Evolutionary conservation across 1,140 invertebrate species (phyloP).

Genomic region (Musca vetustissima): DNA sequence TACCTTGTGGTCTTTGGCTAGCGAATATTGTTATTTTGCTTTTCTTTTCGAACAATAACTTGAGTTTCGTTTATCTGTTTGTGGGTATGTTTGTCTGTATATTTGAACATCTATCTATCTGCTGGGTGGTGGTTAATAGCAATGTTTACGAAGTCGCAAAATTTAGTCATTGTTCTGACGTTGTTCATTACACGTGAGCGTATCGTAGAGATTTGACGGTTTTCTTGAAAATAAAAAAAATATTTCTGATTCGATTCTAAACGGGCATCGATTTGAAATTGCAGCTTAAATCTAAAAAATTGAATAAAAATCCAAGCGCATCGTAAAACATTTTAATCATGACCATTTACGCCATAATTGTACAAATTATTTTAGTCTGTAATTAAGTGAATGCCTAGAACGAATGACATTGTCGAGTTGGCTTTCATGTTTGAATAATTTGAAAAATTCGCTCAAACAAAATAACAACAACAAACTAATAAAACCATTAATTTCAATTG

Average conservation of each 20-base stretch:
- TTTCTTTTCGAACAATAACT: too few species aligned
- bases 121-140: too few species aligned
- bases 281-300: not conserved
- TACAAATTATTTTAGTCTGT: constrained; percentile 28
- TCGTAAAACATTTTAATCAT: constrained; percentile 5
- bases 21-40: too few species aligned
- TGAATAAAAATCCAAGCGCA: not conserved
- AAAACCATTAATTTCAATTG: not conserved
- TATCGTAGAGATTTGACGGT: constrained; percentile 12
- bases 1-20: not conserved
- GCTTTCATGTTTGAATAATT: not conserved
- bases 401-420: not conserved
- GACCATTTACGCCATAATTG: constrained; percentile 29
- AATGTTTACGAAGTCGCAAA: not conserved
- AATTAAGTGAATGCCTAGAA: constrained; percentile 13
- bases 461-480: not conserved
- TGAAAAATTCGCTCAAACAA: not conserved
- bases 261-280: not conserved
- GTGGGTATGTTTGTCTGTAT: too few species aligned
- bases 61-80: too few species aligned
- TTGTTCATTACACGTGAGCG: constrained; percentile 18
- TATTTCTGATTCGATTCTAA: not conserved
- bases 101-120: too few species aligned
- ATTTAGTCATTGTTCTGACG: constrained; percentile 20
- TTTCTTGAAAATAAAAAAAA: not conserved